Conservation (phyloP, 2,797 vertebrate species). For the Trichosurus vulpecula region DNA sequence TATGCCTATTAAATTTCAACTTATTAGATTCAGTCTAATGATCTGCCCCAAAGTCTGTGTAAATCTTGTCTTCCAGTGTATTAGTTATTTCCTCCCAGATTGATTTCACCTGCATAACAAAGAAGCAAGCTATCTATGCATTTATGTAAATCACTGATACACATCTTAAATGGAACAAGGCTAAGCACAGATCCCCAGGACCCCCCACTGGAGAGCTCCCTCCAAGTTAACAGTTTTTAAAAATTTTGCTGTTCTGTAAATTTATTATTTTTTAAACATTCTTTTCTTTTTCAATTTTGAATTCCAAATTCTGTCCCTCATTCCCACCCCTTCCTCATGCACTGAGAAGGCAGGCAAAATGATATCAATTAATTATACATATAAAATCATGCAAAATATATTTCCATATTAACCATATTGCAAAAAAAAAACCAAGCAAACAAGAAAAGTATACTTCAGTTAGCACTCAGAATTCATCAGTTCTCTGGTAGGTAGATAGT, state of each 20-base stretch:
- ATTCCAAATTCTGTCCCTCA: too few relatives aligned
- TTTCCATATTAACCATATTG: too few relatives aligned
- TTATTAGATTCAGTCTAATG: not conserved
- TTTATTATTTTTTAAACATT: too few relatives aligned
- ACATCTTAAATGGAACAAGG: not conserved
- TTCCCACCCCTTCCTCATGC: too few relatives aligned
- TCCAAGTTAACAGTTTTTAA: not conserved
- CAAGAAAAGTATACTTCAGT: too few relatives aligned
- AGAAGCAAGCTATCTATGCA: not conserved
- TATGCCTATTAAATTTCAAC: not conserved
- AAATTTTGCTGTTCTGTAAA: not conserved
- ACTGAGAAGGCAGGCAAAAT: too few relatives aligned
- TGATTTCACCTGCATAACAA: not conserved
- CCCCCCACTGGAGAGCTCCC: not conserved
- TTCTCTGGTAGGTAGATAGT: too few relatives aligned
- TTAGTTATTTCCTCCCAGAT: not conserved
- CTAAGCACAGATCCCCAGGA: not conserved
- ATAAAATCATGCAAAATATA: too few relatives aligned
- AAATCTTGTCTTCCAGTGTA: not conserved
- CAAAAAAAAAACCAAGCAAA: too few relatives aligned
- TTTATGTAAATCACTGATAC: not conserved
- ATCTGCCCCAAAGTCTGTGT: not conserved
- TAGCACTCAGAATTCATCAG: too few relatives aligned
- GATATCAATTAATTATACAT: too few relatives aligned
- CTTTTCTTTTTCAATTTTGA: too few relatives aligned